Conservation (phyloP, 2,797 vertebrate species). For the Hybognathus amarus region DNA sequence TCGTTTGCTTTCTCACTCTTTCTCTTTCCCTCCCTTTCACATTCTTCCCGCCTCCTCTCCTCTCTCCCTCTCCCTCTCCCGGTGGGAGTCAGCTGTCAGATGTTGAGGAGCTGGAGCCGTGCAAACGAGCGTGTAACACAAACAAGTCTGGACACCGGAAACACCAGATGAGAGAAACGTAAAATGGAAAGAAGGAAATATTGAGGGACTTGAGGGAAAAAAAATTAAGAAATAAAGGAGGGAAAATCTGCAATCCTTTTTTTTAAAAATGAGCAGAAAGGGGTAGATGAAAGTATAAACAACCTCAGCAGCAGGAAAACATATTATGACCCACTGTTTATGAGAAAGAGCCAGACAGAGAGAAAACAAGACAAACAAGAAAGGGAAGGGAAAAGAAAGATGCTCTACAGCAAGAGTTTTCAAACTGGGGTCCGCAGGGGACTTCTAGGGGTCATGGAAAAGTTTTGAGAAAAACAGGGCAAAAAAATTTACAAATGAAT, state of each 20-base stretch:
- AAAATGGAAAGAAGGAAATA: conserved; percentile 64
- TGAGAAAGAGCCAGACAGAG: conserved; percentile 39
- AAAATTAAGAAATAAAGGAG: conserved; percentile 56
- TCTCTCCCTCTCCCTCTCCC: conserved; percentile 56
- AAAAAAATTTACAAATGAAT: neutral
- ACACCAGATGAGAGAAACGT: conserved; percentile 59
- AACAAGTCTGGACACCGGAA: conserved; percentile 73
- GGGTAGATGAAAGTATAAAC: neutral
- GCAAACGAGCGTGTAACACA: conserved; percentile 69
- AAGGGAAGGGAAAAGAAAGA: neutral
- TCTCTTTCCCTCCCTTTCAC: conserved; percentile 32
- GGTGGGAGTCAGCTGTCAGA: conserved; percentile 65
- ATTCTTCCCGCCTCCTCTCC: conserved; percentile 35
- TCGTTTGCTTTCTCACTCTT: conserved; percentile 21
- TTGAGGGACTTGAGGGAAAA: conserved; percentile 59
- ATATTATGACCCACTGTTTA: conserved; percentile 58
- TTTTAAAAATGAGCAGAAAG: conserved; percentile 61
- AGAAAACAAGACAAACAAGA: conserved; percentile 36
- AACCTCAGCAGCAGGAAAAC: conserved; percentile 56
- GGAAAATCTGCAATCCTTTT: conserved; percentile 69
- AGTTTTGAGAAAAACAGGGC: neutral
- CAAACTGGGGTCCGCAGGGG: neutral
- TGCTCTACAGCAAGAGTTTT: neutral
- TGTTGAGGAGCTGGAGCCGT: conserved; percentile 65
- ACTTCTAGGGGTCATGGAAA: neutral